Evolutionary conservation across 2,888 invertebrate species (phyloP).

Genomic region (Hirtodrosophila duncani): DNA sequence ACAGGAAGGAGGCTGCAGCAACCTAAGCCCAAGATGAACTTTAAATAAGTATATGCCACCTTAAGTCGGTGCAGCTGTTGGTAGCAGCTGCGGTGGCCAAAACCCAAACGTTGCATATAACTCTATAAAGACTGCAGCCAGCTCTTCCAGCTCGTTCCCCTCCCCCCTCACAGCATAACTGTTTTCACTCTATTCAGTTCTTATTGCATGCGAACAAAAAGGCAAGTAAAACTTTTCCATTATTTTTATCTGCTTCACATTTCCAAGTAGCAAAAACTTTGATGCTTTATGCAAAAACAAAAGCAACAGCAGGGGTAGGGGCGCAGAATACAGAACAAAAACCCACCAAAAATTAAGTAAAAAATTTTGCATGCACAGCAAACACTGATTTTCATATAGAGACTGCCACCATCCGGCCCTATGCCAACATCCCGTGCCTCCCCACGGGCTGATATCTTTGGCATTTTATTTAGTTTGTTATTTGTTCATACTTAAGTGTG

Average conservation of each 20-base stretch:
- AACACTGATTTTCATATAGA: slow-evolving; percentile 66
- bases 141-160: not conserved
- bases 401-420: slow-evolving; percentile 15
- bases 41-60: slow-evolving; percentile 61
- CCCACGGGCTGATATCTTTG: slow-evolving; percentile 54
- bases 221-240: slow-evolving; percentile 64
- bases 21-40: slow-evolving; percentile 50
- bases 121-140: slow-evolving; percentile 19
- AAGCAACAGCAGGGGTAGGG: slow-evolving; percentile 5
- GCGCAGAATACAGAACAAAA: slow-evolving; percentile 32
- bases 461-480: slow-evolving; percentile 71
- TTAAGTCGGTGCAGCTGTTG: slow-evolving; percentile 55
- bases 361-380: slow-evolving; percentile 63
- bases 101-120: slow-evolving; percentile 26
- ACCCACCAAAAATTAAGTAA: slow-evolving; percentile 66
- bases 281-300: slow-evolving; percentile 57
- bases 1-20: slow-evolving; percentile 19
- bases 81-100: slow-evolving; percentile 23
- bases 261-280: slow-evolving; percentile 66
- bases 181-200: slow-evolving; percentile 8
- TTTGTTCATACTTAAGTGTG: slow-evolving; percentile 73
- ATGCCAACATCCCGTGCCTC: slow-evolving; percentile 42
- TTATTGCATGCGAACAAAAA: slow-evolving; percentile 35
- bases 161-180: not conserved
- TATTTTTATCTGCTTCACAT: slow-evolving; percentile 73